Evolutionary conservation across 2,113 vertebrate species (phyloP), one percentile per base, ranked within the genome.

Genomic region (Phocoena phocoena): DNA sequence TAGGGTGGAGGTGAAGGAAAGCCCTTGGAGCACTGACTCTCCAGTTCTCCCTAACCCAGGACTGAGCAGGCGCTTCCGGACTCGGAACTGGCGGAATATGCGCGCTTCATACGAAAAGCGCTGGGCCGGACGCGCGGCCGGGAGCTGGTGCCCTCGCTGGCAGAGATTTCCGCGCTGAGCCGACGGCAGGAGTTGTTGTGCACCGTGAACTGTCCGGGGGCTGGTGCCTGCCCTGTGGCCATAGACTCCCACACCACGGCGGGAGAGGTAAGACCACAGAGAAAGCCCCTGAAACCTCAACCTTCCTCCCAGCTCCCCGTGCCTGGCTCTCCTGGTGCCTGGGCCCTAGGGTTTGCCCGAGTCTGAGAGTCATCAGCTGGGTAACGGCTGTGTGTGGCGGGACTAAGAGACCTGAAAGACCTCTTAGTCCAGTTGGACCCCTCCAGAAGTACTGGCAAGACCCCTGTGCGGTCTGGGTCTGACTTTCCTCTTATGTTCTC

Each of bases 201-300:
- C 97, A 99, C 99, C 0, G 99, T 99, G 92, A 99, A 99, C 98
- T 99, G 99, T 97, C 99, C 99, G 0, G 99, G 99, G 13, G 98
- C 99, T 0, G 99, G 99, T 0, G 98, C 99, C 97, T 99, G 99
- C 98, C 99, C 98, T 1, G 98, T 99, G 96, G 98, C 99, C 98
- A 99, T 99, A 98, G 99, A 99, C 97, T 99, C 99, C 41, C 99
- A 99, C 98, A 99, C 99, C 31, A 99, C 99, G 0, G 99, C 99
- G 0, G 99, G 99, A 93, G 99, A 99, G 99, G 99, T 99, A 96
- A 98, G 98, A 41, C 31, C 62, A 36, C 33, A 92, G 74, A 70
- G 33, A 62, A 74, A 71, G 15, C 8, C 6, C 70, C 26, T 17
- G 47, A 13, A 15, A 21, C 26, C 4, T 10, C 33, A 63, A 1